Evolutionary conservation across 2,113 vertebrate species (phyloP), one percentile per base, ranked within the genome.

Genomic region (Choloepus hoffmanni): DNA sequence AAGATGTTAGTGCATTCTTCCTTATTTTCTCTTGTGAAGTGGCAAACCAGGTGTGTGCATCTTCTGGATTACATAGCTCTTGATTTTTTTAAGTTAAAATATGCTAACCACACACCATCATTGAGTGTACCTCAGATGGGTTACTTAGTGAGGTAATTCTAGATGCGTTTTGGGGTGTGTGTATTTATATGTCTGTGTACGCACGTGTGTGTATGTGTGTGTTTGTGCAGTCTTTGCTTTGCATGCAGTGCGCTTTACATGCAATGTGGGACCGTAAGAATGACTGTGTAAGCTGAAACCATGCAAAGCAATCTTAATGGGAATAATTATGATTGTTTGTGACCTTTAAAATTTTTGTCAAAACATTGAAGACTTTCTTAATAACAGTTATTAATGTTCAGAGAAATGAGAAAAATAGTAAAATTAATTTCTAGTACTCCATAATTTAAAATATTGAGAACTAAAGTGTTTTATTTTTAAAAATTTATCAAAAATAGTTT

Each of bases 1-100:
- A 72, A 95, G 43, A 85, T 79, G 87, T 84, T 88, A 90, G 12
- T 89, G 15, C 26, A 40, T 90, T 88, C 43, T 85, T 95, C n/a
- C 43, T 87, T 83, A 78, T 73, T 92, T 83, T 94, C 45, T 92
- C 30, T 67, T 92, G 4, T 67, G 53, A 77, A 23, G 3, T 73
- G 76, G 33, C 55, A 84, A 79, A 85, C 43, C 85, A 9, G 65
- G 65, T 55, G 4, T 55, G n/a, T 73, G 36, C 30, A 84, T 94
- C 58, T 90, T 85, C n/a, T 63, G 63, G 19, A 65, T 83, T 84
- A 68, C 13, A 26, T 85, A 53, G 40, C 13, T 79, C n/a, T 88
- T 93, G 30, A 33, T 85, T 96, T 89, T 86, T 63, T 53, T 67
- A 48, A 55, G 67, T 82, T 33, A 91, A 78, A 92, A 72, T 90